phyloP scores from a whole-genome alignment of 2,888 invertebrate genomes.

The Acleris literana region DNA sequence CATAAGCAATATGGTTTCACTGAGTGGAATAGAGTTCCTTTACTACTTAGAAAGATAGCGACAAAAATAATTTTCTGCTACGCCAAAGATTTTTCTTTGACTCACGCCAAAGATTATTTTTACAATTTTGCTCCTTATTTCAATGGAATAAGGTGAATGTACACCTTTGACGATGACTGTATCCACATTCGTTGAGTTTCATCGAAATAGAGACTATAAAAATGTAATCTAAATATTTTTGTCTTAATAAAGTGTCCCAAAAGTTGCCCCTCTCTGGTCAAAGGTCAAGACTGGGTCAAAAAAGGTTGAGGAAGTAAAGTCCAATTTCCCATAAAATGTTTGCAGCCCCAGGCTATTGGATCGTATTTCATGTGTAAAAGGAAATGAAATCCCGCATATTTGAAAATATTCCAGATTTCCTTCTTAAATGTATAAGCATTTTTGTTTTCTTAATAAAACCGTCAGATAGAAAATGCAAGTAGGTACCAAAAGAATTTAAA shows the following conservation, averaged over 20 bases:
- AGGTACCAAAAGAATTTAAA: too few species aligned
- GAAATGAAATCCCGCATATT: slow-evolving; percentile 25
- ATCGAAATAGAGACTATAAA: not conserved
- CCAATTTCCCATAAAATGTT: slow-evolving; percentile 16
- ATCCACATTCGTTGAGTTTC: not conserved
- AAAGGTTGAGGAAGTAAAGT: slow-evolving; percentile 1
- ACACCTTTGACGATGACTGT: too few species aligned
- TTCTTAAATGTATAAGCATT: not conserved
- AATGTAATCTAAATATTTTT: not conserved
- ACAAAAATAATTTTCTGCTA: not conserved
- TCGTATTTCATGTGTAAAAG: slow-evolving; percentile 17
- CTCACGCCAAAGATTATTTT: too few species aligned
- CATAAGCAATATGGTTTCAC: too few species aligned
- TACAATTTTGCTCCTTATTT: too few species aligned
- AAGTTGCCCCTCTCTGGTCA: slow-evolving; percentile 16
- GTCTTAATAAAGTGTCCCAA: slow-evolving; percentile 1
- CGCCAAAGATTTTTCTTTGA: too few species aligned
- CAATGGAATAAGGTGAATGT: too few species aligned
- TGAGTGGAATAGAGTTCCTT: too few species aligned
- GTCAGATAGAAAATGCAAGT: too few species aligned
- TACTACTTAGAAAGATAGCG: too few species aligned
- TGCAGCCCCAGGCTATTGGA: not conserved
- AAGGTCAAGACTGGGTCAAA: slow-evolving; percentile 5
- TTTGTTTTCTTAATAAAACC: not conserved
- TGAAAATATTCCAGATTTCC: slow-evolving; percentile 5